Evolutionary conservation across 1,140 invertebrate genomes (phyloP), one percentile per base, ranked within the genome.

Genomic region (Sycophaga agraensis): DNA sequence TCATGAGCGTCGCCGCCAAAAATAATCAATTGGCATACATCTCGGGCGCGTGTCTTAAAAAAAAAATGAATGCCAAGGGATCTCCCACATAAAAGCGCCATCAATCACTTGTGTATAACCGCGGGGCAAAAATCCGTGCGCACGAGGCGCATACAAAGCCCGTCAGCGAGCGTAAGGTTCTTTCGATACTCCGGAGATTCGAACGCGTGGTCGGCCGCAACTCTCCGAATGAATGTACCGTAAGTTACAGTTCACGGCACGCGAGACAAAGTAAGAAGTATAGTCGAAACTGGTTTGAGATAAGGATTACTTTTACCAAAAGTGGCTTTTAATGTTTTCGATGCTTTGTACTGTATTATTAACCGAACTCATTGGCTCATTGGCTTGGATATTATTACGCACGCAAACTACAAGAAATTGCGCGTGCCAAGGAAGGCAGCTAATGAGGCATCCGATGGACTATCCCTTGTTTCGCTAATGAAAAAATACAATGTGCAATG

Each of bases 21-120:
- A 34, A 11, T 11, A 50, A 51, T 37, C 34, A 39, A 51, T 39
- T 34, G 49, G 22, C 49, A 37, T 21, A 51, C 34, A 51, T 37
- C 31, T 51, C n/a, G 49, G 5, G n/a, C n/a, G n/a, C n/a, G n/a
- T n/a, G n/a, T 34, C 17, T 12, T 21, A 37, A 22, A 51, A 31
- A 51, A 24, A 24, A 34, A 45, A 17, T 2, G n/a, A 12, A 2
- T 22, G 5, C 9, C 42, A 11, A 45, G 17, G 21, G 2, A 14
- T 51, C 28, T 50, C 17, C 6, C 14, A 11, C 16, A 16, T 37
- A 39, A 51, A 51, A 51, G 49, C 34, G 24, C 12, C 49, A 37
- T 51, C 49, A 39, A 51, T 51, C 49, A 51, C 24, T 17, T 8
- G 7, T 11, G 21, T n/a, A n/a, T n/a, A n/a, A n/a, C n/a, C n/a